phyloP scores from a whole-genome alignment of 2,113 vertebrate species.

The Hucho hucho region DNA sequence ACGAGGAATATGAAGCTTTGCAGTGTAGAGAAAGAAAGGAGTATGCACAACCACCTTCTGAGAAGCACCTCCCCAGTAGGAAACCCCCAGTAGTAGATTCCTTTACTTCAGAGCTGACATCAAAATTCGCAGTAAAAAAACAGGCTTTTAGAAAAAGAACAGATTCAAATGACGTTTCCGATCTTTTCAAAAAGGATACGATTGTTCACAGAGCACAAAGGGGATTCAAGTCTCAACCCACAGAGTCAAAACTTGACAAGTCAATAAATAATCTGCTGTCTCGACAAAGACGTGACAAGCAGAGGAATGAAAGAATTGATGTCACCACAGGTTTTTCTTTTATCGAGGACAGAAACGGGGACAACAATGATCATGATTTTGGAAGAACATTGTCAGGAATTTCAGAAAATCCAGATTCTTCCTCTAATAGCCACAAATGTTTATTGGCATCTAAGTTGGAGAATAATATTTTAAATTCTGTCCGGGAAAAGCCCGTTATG shows the following conservation, averaged over 20 bases:
- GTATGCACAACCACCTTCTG: constrained; percentile 28
- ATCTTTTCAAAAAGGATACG: constrained; percentile 82
- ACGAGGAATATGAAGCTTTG: constrained; percentile 49
- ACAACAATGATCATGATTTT: constrained; percentile 57
- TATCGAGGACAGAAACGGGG: constrained; percentile 64
- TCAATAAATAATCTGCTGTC: constrained; percentile 80
- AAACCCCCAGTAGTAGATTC: constrained; percentile 48
- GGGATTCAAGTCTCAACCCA: constrained; percentile 79
- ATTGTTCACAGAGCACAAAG: constrained; percentile 81
- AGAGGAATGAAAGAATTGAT: constrained; percentile 74
- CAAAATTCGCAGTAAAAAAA: constrained; percentile 62
- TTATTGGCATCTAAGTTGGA: constrained; percentile 66
- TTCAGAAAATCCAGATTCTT: constrained; percentile 73
- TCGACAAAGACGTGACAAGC: constrained; percentile 80
- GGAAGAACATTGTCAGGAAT: constrained; percentile 69
- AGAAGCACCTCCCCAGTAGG: constrained; percentile 26
- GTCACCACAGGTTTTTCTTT: constrained; percentile 68
- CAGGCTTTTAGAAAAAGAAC: constrained; percentile 46
- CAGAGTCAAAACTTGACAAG: constrained; percentile 80
- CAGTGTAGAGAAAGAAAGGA: constrained; percentile 13
- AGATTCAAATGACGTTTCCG: constrained; percentile 75
- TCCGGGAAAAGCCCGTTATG: constrained; percentile 72
- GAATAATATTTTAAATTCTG: constrained; percentile 65
- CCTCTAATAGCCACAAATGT: constrained; percentile 65
- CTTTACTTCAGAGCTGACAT: constrained; percentile 50